Base-by-base conservation (phyloP, 1,140 invertebrate genomes). In the Carposina sasakii region DNA sequence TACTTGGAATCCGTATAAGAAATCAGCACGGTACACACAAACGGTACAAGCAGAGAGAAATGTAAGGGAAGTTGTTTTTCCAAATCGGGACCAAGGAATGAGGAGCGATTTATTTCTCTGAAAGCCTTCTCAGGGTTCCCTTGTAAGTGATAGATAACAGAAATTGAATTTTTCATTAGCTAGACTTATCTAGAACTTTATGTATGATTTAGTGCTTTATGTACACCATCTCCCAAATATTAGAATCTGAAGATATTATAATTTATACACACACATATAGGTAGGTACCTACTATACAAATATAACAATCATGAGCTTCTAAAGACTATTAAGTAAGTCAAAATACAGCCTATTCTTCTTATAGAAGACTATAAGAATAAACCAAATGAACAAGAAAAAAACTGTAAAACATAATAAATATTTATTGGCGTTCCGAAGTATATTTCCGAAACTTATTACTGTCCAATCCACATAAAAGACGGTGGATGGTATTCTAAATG, bases 71-170 rank as follows among this genome's bases (percentile, higher is more conserved):
- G 70, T 61, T 54, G 73, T 69, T 70, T 73, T 60, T 48, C 71
- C 70, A 76, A 74, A 76, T 70, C 68, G 60, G 70, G 68, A 67
- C 55, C 42, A 24, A 56, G 68, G 65, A 65, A 75, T 70, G 67
- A 67, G 57, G 57, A 62, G 57, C 51, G 59, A 75, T 73, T 65
- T 68, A 69, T 71, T 70, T 70, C 57, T 49, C 63, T 48, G 52
- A 57, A 61, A 54, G 64, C 59, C 33, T 9, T 15, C 48, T 54
- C 44, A 46, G 48, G 52, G 46, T 58, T 54, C 43, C 57, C 52
- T 30, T 26, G 48, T 48, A 40, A 37, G 24, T 28, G 12, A 28
- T 28, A 28, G 24, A 28, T 6, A 12, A 6, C 12, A 6, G 12
- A 28, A 28, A 28, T 6, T 28, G 24, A 5, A 28, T 6, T 6